Conservation (phyloP, 2,113 vertebrate species). For the Siniperca knerii region DNA sequence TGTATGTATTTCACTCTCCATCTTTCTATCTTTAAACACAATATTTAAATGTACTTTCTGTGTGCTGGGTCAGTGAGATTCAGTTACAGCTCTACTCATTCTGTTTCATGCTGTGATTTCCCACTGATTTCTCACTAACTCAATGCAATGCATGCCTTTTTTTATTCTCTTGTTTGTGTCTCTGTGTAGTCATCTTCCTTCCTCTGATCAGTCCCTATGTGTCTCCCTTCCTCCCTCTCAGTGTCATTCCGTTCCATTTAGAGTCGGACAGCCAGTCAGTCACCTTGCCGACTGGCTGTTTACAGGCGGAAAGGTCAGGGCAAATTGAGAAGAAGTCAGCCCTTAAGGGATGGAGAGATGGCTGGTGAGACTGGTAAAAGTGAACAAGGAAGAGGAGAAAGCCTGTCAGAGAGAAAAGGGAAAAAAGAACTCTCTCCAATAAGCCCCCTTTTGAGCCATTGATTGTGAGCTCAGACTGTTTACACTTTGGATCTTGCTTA, state of each 20-base stretch:
- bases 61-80: background rate
- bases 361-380: slow-evolving; percentile 32
- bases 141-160: background rate
- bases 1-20: background rate
- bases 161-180: background rate
- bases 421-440: background rate
- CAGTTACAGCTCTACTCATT: background rate
- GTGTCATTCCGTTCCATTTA: slow-evolving; percentile 32
- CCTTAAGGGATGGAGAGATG: slow-evolving; percentile 49
- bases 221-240: background rate
- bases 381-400: slow-evolving; percentile 14
- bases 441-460: slow-evolving; percentile 46
- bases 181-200: background rate
- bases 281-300: slow-evolving; percentile 50
- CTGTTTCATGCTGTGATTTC: slow-evolving; percentile 4
- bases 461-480: slow-evolving; percentile 42
- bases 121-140: background rate
- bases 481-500: slow-evolving; percentile 34
- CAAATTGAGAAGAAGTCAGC: slow-evolving; percentile 52
- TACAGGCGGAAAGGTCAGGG: slow-evolving; percentile 59
- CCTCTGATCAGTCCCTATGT: background rate
- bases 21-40: background rate
- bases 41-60: background rate
- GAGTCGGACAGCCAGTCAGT: slow-evolving; percentile 41
- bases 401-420: background rate